Percentiles rank a stretch among this genome's conserved stretches.
Evolutionary conservation across 2,888 invertebrate genomes (phyloP).

Genomic region (Aplocera efformata): DNA sequence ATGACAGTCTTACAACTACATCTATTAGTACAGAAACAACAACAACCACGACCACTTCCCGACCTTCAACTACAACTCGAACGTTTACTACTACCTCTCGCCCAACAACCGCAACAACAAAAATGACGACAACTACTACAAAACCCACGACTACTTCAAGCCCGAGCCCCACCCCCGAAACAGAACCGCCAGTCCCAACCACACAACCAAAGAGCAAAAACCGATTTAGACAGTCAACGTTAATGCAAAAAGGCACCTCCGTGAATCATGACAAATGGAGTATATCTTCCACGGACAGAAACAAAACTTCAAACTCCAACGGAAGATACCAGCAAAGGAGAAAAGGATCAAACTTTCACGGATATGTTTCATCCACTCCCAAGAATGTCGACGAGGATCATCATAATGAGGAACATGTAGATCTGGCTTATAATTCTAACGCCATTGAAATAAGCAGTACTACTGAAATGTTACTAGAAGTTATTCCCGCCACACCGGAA

Average conservation of each 20-base stretch:
- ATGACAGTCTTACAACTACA: constrained; percentile 35
- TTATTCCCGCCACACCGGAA: constrained; percentile 21
- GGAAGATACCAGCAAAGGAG: constrained; percentile 46
- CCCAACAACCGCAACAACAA: constrained; percentile 30
- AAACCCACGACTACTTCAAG: constrained; percentile 26
- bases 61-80: constrained; percentile 31
- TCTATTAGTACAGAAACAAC: constrained; percentile 5
- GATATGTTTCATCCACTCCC: constrained; percentile 53
- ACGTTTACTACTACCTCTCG: constrained; percentile 28
- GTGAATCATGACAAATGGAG: constrained; percentile 71
- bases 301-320: constrained; percentile 15
- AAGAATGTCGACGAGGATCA: constrained; percentile 37
- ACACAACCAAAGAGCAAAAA: constrained; percentile 52
- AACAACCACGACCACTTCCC: constrained; percentile 8
- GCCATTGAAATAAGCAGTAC: constrained; percentile 26
- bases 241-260: constrained; percentile 70
- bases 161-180: constrained; percentile 28
- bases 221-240: constrained; percentile 65
- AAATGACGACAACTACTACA: constrained; percentile 25
- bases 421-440: constrained; percentile 33
- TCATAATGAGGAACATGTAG: constrained; percentile 42
- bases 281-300: constrained; percentile 20
- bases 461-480: constrained; percentile 23
- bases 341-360: constrained; percentile 70
- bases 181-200: constrained; percentile 28